Base-by-base conservation (phyloP, 1,140 invertebrate species). In the Ceratina australensis region DNA sequence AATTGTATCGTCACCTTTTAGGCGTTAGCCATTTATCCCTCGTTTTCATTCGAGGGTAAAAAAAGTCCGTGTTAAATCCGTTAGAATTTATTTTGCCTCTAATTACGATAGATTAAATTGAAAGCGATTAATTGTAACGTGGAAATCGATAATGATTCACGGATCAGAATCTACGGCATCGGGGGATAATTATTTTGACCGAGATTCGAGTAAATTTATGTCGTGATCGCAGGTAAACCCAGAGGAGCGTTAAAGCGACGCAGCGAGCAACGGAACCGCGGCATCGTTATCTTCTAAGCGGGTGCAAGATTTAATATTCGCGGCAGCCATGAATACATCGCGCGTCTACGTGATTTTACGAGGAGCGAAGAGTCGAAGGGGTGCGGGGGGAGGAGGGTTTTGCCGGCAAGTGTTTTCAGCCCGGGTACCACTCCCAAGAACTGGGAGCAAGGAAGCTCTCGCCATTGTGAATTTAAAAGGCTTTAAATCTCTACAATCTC, bases 281-380 rank as follows among this genome's bases (percentile, higher is more conserved):
- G 50, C 63, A 64, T 76, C 71, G 60, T 57, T 73, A 47, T 79
- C 26, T 61, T 75, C 54, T 72, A 76, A 28, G 66, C 69, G 57
- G 69, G 5, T 49, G 50, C 22, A 57, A 68, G 72, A 80, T 82
- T 82, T 82, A 71, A 82, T 82, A 80, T 82, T 80, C 47, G 28
- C 50, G 67, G 26, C 56, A 26, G 63, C 50, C 61, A 78, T 67
- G 79, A 79, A 79, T 79, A 68, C 69, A 68, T 79, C 64, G 49
- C 33, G 67, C 75, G 56, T 49, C 52, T 64, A 79, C 78, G 72
- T 71, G 78, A 80, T 80, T 75, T 80, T 66, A 66, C 73, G 74
- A 75, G 57, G 54, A 26, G 68, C 18, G 18, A 28, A 67, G 42
- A 12, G 20, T 61, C n/a, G 56, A 24, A 20, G 26, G 18, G 18